Evolutionary conservation across 2,797 vertebrate genomes (phyloP).

Genomic region (Poliocrania exsul): DNA sequence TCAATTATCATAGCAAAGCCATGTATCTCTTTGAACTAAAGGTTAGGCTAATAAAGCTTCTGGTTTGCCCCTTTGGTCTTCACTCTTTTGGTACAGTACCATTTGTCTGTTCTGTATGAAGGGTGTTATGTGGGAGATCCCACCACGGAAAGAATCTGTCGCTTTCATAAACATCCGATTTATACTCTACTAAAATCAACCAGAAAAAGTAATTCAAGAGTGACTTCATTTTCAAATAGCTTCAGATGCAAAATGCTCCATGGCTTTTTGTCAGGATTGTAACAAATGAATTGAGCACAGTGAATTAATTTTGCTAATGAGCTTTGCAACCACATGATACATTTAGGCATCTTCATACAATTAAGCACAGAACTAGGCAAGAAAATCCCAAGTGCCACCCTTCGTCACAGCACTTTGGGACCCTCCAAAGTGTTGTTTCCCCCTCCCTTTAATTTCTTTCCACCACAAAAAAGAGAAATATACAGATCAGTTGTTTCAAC

Average conservation of each 20-base stretch:
- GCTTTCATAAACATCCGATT: not conserved
- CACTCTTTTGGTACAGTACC: not conserved
- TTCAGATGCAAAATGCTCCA: conserved; percentile 23
- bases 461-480: not conserved
- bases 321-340: conserved; percentile 43
- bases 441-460: not conserved
- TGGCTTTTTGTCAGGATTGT: conserved; percentile 41
- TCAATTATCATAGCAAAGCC: not conserved
- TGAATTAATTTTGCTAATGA: conserved; percentile 65
- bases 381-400: not conserved
- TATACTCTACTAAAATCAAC: not conserved
- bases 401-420: conserved; percentile 11
- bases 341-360: conserved; percentile 36
- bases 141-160: not conserved
- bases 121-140: not conserved
- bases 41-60: not conserved
- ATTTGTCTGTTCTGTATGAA: not conserved
- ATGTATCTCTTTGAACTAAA: not conserved
- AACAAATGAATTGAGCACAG: conserved; percentile 52
- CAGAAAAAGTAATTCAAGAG: conserved; percentile 5
- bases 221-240: conserved; percentile 20
- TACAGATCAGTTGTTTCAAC: conserved; percentile 11
- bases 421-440: not conserved
- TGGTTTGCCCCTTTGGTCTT: not conserved
- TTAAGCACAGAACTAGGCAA: conserved; percentile 20